Evolutionary conservation across 1,140 invertebrate species (phyloP).

Genomic region (Archegozetes longisetosus): DNA sequence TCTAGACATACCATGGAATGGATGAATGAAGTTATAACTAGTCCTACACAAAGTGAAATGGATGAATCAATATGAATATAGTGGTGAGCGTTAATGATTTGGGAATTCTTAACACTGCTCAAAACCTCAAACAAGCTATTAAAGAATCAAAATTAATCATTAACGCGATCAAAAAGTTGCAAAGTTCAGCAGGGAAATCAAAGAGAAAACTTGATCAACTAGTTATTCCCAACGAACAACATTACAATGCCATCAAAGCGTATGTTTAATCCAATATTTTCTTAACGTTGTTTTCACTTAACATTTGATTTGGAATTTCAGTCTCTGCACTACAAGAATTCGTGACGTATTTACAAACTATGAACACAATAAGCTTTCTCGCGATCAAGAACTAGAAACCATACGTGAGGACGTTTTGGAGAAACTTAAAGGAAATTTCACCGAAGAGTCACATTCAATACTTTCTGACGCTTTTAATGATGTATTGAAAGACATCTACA

Average conservation of each 20-base stretch:
- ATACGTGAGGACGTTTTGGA: conserved; percentile 51
- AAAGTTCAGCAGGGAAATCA: conserved; percentile 47
- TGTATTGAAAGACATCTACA: conserved; percentile 45
- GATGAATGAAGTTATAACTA: conserved; percentile 69
- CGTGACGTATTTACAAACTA: conserved; percentile 22
- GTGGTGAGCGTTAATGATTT: conserved; percentile 58
- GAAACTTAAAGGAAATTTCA: conserved; percentile 45
- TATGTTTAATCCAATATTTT: no score
- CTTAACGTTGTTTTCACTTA: neutral
- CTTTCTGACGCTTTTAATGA: conserved; percentile 45
- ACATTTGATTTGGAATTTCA: neutral
- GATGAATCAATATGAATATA: conserved; percentile 57
- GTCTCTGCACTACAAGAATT: conserved; percentile 16
- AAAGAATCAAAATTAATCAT: conserved; percentile 67
- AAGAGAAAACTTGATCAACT: conserved; percentile 43
- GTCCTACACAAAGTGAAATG: conserved; percentile 69
- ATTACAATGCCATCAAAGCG: conserved; percentile 37
- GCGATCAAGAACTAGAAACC: conserved; percentile 54
- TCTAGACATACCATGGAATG: conserved; percentile 95
- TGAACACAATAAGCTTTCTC: conserved; percentile 35
- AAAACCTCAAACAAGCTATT: conserved; percentile 65
- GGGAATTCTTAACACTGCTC: conserved; percentile 54
- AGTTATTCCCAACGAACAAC: conserved; percentile 31
- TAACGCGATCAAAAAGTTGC: conserved; percentile 48
- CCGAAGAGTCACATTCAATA: conserved; percentile 22